These are phyloP conservation scores for Callyntrura guangdongensis DNA, from an alignment of 2,888 invertebrate genomes.

Conservation along the genomic window DNA sequence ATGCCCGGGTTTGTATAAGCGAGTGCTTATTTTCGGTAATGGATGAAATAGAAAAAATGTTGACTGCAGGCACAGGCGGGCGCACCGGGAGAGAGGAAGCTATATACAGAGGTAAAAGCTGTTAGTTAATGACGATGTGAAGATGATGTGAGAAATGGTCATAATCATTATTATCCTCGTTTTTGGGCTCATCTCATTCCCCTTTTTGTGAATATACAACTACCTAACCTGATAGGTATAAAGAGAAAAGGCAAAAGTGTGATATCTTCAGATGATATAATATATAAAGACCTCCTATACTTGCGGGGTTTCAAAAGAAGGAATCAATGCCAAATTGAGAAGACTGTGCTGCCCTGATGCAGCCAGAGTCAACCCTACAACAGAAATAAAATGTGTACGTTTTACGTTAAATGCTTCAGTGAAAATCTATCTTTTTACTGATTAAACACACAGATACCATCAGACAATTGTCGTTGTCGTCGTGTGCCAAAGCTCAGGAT, in stretches of 20 bases:
- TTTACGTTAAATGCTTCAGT: slow-evolving; percentile 17
- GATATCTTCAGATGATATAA: too few relatives aligned
- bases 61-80: slow-evolving; percentile 22
- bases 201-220: slow-evolving; percentile 27
- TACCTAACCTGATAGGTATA: neutral
- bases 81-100: slow-evolving; percentile 32
- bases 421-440: slow-evolving; percentile 52
- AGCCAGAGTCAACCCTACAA: neutral
- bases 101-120: slow-evolving; percentile 48
- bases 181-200: slow-evolving; percentile 52
- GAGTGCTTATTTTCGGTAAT: slow-evolving; percentile 47
- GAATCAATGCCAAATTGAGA: neutral
- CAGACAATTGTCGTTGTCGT: slow-evolving; percentile 40
- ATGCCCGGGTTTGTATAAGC: neutral
- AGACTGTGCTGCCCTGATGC: neutral
- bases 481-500: slow-evolving; percentile 51
- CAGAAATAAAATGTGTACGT: neutral
- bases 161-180: slow-evolving; percentile 69
- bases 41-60: slow-evolving; percentile 61
- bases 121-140: slow-evolving; percentile 77
- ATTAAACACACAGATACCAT: slow-evolving; percentile 43
- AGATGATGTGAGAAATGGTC: slow-evolving; percentile 74
- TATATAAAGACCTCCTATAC: neutral
- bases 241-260: too few relatives aligned
- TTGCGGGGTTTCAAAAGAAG: neutral